phyloP scores from a whole-genome alignment of 1,140 invertebrate species.

The Ceratina calcarata region DNA sequence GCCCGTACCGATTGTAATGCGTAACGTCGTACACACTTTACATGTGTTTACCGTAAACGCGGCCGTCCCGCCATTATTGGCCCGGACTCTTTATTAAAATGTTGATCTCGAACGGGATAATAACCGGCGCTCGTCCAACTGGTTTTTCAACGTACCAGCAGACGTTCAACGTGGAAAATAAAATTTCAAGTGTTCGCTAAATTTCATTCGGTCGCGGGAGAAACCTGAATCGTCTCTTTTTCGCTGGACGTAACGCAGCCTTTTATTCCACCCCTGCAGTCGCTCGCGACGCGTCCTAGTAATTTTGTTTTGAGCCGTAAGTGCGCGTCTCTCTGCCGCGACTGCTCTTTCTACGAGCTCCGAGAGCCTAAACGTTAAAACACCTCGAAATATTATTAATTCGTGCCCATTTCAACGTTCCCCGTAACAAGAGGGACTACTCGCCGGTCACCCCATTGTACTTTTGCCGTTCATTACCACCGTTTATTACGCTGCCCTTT shows the following conservation, averaged over 20 bases:
- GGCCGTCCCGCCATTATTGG: background rate
- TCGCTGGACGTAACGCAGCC: too few species aligned
- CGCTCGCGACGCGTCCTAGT: background rate
- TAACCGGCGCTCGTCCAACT: background rate
- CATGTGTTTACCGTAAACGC: conserved; percentile 23
- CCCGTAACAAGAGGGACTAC: background rate
- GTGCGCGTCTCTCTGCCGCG: background rate
- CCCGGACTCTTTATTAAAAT: conserved; percentile 12
- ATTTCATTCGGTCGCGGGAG: too few species aligned
- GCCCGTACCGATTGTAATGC: conserved; percentile 12
- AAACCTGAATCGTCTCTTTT: too few species aligned
- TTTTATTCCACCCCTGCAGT: too few species aligned
- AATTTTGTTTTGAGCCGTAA: background rate
- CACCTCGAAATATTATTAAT: conserved; percentile 31
- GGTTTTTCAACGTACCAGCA: background rate
- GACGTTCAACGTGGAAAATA: background rate
- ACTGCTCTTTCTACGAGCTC: background rate
- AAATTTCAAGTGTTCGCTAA: too few species aligned
- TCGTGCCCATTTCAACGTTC: background rate
- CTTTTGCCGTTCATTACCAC: conserved; percentile 1
- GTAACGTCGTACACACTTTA: conserved; percentile 30
- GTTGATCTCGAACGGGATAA: background rate
- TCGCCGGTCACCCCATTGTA: background rate
- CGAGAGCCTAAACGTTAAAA: conserved; percentile 19
- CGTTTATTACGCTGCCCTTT: conserved; percentile 8